Base-by-base conservation (phyloP, 2,113 vertebrate species). In the Elephas maximus region DNA sequence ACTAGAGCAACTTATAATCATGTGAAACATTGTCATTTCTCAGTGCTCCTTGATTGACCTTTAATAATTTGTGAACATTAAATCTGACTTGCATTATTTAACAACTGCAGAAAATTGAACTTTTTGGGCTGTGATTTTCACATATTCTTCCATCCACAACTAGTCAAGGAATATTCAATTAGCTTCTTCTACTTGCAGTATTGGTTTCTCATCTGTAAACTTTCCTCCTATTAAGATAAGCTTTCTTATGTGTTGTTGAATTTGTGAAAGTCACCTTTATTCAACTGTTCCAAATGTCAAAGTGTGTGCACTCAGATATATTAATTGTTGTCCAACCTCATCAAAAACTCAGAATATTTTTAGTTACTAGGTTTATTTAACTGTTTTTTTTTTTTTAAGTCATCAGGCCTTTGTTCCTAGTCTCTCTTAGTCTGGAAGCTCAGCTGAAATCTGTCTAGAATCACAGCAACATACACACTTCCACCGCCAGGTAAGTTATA, bases 11-110 rank as follows among this genome's bases (percentile, higher is more conserved):
- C 79, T 97, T 96, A 95, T 95, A 95, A 4, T 78, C 74, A 85
- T 88, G 81, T 85, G 96, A 86, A 92, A 96, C 37, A 45, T 14
- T 87, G 69, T 94, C 37, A 87, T 94, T 71, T 97, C 81, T 97
- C 92, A 78, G 57, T 92, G 79, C 93, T 60, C 96, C 76, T 97
- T 96, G 91, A 97, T 97, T 94, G 94, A 37, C 88, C 79, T 96
- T 95, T 97, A 97, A 92, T 89, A 97, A 95, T 98, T 98, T 69
- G 45, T 79, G 74, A 97, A 96, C 95, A 98, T 97, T 88, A 97
- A 89, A 96, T 90, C 87, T 77, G 28, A 97, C 84, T 97, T 97
- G 18, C 63, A 51, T 51, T 74, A 5, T 10, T 0, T 94, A 96
- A 89, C 28, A 98, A 94, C 2, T 78, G 93, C 81, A 96, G 51